Percentiles rank a stretch among this genome's conserved stretches.
Evolutionary conservation across 2,797 vertebrate species (phyloP).

Genomic region (Acanthurus lineatus): DNA sequence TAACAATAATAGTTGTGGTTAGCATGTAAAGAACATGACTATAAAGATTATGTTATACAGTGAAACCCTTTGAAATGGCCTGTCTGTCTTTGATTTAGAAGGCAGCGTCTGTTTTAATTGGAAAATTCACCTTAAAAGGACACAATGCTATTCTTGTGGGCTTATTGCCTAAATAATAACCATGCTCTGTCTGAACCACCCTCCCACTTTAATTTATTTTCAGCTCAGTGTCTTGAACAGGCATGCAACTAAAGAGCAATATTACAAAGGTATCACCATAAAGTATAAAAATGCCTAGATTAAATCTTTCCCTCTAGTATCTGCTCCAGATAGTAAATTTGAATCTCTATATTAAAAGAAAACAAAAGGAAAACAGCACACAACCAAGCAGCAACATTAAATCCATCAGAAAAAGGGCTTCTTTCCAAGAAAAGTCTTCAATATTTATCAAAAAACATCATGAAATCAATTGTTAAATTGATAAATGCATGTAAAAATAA

Average conservation of each 20-base stretch:
- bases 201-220: constrained; percentile 29
- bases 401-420: no score
- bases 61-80: constrained; percentile 18
- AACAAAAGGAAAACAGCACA: not conserved
- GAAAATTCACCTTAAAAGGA: constrained; percentile 7
- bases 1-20: constrained; percentile 11
- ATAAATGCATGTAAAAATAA: no score
- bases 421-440: no score
- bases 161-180: constrained; percentile 37
- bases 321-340: not conserved
- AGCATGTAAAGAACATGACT: not conserved
- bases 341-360: not conserved
- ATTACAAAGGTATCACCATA: not conserved
- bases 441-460: no score
- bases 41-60: constrained; percentile 6
- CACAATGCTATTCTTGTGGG: not conserved
- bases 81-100: constrained; percentile 14
- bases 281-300: not conserved
- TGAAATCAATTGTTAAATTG: no score
- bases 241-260: constrained; percentile 13
- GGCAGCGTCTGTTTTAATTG: not conserved
- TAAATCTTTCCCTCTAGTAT: not conserved
- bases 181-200: not conserved
- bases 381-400: not conserved
- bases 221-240: not conserved